These are phyloP conservation scores for Liparis tanakae DNA, from an alignment of 2,797 vertebrate genomes.

Conservation along the genomic window DNA sequence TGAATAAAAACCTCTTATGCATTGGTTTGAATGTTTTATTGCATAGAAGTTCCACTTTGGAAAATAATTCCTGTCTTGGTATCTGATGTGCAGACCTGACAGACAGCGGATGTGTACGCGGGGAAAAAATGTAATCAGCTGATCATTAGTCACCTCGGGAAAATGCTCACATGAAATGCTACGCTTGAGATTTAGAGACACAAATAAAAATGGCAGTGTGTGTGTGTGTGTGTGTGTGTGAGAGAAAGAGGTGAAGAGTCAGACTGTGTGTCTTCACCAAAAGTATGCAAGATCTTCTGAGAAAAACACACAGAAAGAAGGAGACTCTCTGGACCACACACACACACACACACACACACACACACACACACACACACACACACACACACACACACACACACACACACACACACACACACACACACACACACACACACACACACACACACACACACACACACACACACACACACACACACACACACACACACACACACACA, in stretches of 20 bases:
- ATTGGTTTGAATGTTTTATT: slow-evolving; percentile 13
- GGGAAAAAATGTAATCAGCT: slow-evolving; percentile 70
- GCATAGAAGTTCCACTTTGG: slow-evolving; percentile 4
- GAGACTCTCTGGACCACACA: not conserved
- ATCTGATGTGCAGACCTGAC: slow-evolving; percentile 7
- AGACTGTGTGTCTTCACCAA: slow-evolving; percentile 32
- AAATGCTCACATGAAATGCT: slow-evolving; percentile 65
- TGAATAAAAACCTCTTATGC: not conserved
- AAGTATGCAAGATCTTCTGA: not conserved
- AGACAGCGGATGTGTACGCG: slow-evolving; percentile 38
- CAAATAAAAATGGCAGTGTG: slow-evolving; percentile 59
- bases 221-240: slow-evolving; percentile 51
- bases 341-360: not conserved
- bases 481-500: not conserved
- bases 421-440: not conserved
- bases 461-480: not conserved
- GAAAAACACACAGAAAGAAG: slow-evolving; percentile 1
- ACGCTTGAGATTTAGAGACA: slow-evolving; percentile 56
- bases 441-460: not conserved
- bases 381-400: not conserved
- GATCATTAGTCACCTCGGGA: slow-evolving; percentile 73
- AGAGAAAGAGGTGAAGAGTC: slow-evolving; percentile 36
- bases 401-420: not conserved
- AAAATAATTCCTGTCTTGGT: slow-evolving; percentile 26
- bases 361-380: not conserved